These are phyloP conservation scores for Cyprinus carpio DNA, from an alignment of 2,113 vertebrate genomes.

Conservation along the genomic window DNA sequence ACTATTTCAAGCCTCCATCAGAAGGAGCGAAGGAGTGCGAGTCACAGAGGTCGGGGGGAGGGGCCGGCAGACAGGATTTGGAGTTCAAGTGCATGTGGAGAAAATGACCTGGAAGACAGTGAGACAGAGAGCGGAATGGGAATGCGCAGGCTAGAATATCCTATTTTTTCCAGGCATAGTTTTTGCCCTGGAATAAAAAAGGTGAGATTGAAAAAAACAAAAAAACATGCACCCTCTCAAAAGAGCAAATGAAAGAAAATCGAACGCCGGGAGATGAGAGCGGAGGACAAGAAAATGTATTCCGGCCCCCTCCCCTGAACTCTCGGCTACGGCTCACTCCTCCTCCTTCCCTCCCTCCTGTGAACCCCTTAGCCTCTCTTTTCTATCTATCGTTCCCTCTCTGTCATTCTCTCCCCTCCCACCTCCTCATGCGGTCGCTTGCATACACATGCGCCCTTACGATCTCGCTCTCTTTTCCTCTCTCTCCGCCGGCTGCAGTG, in stretches of 20 bases:
- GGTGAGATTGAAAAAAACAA: slow-evolving; percentile 10
- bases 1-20: slow-evolving; percentile 74
- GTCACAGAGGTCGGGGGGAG: slow-evolving; percentile 56
- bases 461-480: slow-evolving; percentile 54
- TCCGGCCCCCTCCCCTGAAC: slow-evolving; percentile 67
- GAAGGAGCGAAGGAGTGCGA: slow-evolving; percentile 49
- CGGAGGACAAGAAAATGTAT: slow-evolving; percentile 63
- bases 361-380: slow-evolving; percentile 50
- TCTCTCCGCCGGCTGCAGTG: slow-evolving; percentile 62
- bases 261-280: slow-evolving; percentile 51
- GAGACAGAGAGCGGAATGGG: slow-evolving; percentile 61
- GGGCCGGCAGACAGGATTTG: slow-evolving; percentile 74
- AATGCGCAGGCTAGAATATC: slow-evolving; percentile 52
- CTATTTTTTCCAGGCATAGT: slow-evolving; percentile 43
- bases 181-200: slow-evolving; percentile 58
- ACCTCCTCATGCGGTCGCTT: slow-evolving; percentile 57
- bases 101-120: slow-evolving; percentile 73
- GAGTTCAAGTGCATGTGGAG: slow-evolving; percentile 80
- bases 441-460: slow-evolving; percentile 51
- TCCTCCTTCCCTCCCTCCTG: slow-evolving; percentile 71
- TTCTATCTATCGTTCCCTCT: slow-evolving; percentile 52
- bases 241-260: slow-evolving; percentile 48
- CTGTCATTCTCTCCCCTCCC: slow-evolving; percentile 62
- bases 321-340: slow-evolving; percentile 69
- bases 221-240: not conserved